Conservation (phyloP, 2,113 vertebrate species). For the Enhydra lutris region DNA sequence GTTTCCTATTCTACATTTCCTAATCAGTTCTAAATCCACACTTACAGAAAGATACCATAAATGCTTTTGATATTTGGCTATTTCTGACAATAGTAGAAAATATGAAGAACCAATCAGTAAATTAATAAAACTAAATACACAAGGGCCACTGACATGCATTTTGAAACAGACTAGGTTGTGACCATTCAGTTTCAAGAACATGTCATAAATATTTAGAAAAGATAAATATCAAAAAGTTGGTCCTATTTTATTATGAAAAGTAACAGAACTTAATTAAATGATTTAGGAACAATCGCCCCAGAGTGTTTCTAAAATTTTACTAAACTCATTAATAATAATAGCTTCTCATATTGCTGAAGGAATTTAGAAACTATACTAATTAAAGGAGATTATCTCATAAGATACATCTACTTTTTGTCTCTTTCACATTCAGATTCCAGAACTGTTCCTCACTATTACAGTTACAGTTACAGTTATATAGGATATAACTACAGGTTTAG, state of each 20-base stretch:
- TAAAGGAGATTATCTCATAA: background rate
- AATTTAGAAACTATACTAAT: conserved; percentile 26
- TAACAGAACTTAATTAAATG: background rate
- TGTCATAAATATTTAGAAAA: background rate
- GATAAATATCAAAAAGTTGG: background rate
- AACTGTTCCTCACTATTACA: background rate
- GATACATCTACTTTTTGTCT: background rate
- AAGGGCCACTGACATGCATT: background rate
- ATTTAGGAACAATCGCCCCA: background rate
- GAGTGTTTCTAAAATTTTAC: conserved; percentile 27
- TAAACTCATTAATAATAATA: background rate
- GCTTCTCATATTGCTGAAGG: background rate
- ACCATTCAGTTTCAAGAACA: background rate
- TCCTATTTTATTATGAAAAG: conserved; percentile 1
- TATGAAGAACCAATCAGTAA: conserved; percentile 18
- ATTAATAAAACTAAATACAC: conserved; percentile 15
- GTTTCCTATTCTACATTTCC: conserved; percentile 49
- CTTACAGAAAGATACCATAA: conserved; percentile 54
- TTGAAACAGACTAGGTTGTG: background rate
- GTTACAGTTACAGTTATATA: background rate
- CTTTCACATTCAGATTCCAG: background rate
- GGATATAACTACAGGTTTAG: background rate
- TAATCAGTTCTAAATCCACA: conserved; percentile 49
- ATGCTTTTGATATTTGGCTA: conserved; percentile 38
- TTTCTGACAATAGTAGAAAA: conserved; percentile 43